Evolutionary conservation across 1,140 invertebrate genomes (phyloP).

Genomic region (Calephelis nemesis): DNA sequence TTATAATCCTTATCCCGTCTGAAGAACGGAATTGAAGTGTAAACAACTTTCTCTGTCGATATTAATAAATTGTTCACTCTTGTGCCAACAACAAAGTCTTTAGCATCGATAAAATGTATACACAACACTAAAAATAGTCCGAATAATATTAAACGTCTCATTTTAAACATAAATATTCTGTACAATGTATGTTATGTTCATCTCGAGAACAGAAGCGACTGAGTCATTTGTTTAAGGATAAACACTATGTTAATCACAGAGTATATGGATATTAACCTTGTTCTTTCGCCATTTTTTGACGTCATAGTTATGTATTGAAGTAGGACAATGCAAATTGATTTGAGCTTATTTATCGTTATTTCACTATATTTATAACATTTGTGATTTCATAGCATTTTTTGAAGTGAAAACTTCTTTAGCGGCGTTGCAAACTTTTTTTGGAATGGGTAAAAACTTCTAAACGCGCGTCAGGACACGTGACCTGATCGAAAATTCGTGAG

Average conservation of each 20-base stretch:
- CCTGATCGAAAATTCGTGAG: too few relatives aligned
- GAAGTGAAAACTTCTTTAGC: too few relatives aligned
- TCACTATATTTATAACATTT: too few relatives aligned
- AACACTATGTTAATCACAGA: slow-evolving; percentile 33
- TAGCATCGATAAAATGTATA: slow-evolving; percentile 44
- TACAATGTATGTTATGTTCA: slow-evolving; percentile 40
- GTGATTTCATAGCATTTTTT: too few relatives aligned
- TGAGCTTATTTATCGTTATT: too few relatives aligned
- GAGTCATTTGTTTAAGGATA: slow-evolving; percentile 44
- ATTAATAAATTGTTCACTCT: slow-evolving; percentile 64
- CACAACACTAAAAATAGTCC: slow-evolving; percentile 45
- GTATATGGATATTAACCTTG: background rate
- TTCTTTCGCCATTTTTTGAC: background rate
- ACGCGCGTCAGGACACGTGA: too few relatives aligned
- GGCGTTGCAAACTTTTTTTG: too few relatives aligned
- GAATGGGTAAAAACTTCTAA: too few relatives aligned
- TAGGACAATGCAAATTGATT: too few relatives aligned
- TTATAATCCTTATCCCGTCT: slow-evolving; percentile 60
- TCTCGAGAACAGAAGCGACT: slow-evolving; percentile 29
- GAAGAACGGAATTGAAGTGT: slow-evolving; percentile 47
- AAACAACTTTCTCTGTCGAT: slow-evolving; percentile 61
- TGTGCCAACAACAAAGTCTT: slow-evolving; percentile 57
- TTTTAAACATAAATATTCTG: slow-evolving; percentile 35
- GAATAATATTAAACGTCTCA: slow-evolving; percentile 44
- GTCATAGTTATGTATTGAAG: background rate